A percentile compares a stretch with the other conserved stretches of the same genome.
These are phyloP conservation scores for Sebastes melanostomus DNA, from an alignment of 2,797 vertebrate genomes.

Conservation along the genomic window DNA sequence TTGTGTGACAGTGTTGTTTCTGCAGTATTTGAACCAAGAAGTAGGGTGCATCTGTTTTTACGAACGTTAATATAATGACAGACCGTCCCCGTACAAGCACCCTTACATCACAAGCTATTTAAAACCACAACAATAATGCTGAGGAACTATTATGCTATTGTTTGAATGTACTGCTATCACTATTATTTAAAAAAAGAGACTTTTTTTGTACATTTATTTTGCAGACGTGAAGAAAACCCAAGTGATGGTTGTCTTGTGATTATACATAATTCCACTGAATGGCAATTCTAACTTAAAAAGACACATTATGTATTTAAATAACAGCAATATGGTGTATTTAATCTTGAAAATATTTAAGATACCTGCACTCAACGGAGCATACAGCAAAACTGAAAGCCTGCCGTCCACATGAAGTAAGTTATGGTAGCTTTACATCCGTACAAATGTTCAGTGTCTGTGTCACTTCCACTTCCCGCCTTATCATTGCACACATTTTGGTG, in stretches of 20 bases:
- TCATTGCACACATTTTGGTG: constrained; percentile 60
- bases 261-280: constrained; percentile 73
- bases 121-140: constrained; percentile 77
- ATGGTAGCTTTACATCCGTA: constrained; percentile 68
- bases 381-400: constrained; percentile 64
- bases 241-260: constrained; percentile 72
- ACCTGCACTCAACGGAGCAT: constrained; percentile 72
- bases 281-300: constrained; percentile 84
- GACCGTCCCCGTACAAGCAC: constrained; percentile 50
- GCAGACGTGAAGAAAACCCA: constrained; percentile 72
- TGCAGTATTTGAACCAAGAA: constrained; percentile 48
- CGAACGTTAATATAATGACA: constrained; percentile 32
- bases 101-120: constrained; percentile 77
- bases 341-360: constrained; percentile 83
- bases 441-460: constrained; percentile 67
- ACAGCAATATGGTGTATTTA: constrained; percentile 84
- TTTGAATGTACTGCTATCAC: constrained; percentile 81
- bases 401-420: constrained; percentile 61
- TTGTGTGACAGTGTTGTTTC: constrained; percentile 51
- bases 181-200: constrained; percentile 84
- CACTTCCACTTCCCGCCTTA: constrained; percentile 43
- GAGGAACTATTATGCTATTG: constrained; percentile 78
- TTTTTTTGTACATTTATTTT: constrained; percentile 79
- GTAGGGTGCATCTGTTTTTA: constrained; percentile 47
- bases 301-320: constrained; percentile 83